phyloP scores from a whole-genome alignment of 2,797 vertebrate genomes.

The Sebastes itinus region DNA sequence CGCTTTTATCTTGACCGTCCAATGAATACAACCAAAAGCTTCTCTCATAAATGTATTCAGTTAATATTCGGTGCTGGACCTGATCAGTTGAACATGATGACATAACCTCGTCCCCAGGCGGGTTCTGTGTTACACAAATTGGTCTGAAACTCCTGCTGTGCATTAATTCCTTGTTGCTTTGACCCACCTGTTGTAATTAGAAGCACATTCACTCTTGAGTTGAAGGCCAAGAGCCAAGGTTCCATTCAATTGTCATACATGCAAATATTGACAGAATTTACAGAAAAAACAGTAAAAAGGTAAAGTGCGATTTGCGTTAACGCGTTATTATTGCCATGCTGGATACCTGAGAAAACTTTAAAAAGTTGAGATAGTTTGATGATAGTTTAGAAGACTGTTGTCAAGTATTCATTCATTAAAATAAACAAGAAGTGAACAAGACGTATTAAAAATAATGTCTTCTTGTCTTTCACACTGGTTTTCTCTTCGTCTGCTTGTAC shows the following conservation, averaged over 20 bases:
- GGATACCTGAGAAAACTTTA: neutral
- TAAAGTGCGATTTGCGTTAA: neutral
- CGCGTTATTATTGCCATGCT: neutral
- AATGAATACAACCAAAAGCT: slow-evolving; percentile 1
- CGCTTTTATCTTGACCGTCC: slow-evolving; percentile 23
- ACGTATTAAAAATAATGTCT: neutral
- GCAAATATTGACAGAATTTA: neutral
- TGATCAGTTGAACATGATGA: slow-evolving; percentile 10
- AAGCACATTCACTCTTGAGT: neutral
- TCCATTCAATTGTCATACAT: neutral
- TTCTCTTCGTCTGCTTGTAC: neutral
- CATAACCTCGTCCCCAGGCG: slow-evolving; percentile 18
- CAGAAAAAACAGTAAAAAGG: neutral
- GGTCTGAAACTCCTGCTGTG: slow-evolving; percentile 35
- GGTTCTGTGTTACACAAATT: slow-evolving; percentile 40
- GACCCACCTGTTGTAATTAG: slow-evolving; percentile 15
- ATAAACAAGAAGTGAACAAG: neutral
- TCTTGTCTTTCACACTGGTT: neutral
- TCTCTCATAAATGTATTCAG: slow-evolving; percentile 1
- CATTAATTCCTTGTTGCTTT: slow-evolving; percentile 6
- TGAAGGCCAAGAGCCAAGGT: neutral
- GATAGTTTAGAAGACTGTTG: neutral
- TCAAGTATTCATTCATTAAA: neutral
- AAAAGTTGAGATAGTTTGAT: neutral
- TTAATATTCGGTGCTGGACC: slow-evolving; percentile 8